phyloP scores from a whole-genome alignment of 2,888 invertebrate species.

The Lithophane ornitopus region DNA sequence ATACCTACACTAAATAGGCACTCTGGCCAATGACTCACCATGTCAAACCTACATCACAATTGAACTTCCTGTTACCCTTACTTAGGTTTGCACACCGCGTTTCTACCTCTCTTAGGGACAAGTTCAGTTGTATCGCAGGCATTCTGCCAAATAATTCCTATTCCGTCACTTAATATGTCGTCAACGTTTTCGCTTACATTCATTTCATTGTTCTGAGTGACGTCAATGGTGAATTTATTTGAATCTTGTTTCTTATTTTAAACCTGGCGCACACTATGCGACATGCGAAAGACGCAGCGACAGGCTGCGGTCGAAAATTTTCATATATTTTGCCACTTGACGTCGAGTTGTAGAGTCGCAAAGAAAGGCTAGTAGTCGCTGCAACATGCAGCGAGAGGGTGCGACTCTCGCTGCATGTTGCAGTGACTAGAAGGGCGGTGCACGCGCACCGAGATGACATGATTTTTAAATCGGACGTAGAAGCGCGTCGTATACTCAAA shows the following conservation, averaged over 20 bases:
- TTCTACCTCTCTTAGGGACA: constrained; percentile 50
- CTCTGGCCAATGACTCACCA: constrained; percentile 21
- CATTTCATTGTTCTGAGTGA: constrained; percentile 63
- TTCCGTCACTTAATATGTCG: constrained; percentile 63
- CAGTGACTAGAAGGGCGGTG: too few relatives aligned
- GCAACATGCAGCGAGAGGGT: too few relatives aligned
- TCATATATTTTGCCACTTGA: background rate
- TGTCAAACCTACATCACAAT: constrained; percentile 31
- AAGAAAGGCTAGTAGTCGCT: background rate
- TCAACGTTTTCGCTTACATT: constrained; percentile 55
- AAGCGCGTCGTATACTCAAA: background rate
- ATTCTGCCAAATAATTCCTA: constrained; percentile 67
- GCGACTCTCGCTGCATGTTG: background rate
- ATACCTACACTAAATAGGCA: constrained; percentile 23
- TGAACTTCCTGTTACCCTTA: constrained; percentile 15
- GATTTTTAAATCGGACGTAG: background rate
- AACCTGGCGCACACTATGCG: background rate
- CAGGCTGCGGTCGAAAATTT: background rate
- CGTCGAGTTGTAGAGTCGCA: background rate
- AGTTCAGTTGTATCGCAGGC: constrained; percentile 65
- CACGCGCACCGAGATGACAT: too few relatives aligned
- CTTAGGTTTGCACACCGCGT: constrained; percentile 29
- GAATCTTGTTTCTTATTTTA: constrained; percentile 35
- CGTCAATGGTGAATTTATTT: constrained; percentile 56
- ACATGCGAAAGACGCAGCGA: background rate